phyloP scores from a whole-genome alignment of 2,797 vertebrate species.

The Cuniculus paca region DNA sequence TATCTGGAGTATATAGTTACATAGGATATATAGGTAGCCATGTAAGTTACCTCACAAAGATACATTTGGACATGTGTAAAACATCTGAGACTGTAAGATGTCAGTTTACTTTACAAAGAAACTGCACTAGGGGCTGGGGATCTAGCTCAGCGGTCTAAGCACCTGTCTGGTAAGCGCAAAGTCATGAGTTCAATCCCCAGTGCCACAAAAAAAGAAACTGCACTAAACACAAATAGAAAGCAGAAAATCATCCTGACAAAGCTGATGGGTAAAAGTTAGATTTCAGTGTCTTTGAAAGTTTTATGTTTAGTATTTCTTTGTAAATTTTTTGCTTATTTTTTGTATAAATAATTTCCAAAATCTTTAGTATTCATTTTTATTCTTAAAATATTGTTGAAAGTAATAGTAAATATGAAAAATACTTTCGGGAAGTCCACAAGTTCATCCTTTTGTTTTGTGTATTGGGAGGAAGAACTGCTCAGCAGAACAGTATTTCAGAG shows the following conservation, averaged over 20 bases:
- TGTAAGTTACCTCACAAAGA: neutral
- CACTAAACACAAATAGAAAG: neutral
- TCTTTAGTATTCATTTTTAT: neutral
- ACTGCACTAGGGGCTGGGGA: too few species aligned
- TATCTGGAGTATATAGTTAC: neutral
- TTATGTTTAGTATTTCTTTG: neutral
- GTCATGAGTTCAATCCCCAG: too few species aligned
- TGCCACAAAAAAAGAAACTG: neutral
- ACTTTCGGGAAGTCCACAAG: neutral
- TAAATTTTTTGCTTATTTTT: neutral
- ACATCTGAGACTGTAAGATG: neutral
- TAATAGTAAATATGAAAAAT: neutral
- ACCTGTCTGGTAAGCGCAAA: too few species aligned
- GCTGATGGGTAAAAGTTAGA: neutral
- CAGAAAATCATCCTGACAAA: neutral
- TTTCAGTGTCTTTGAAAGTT: neutral
- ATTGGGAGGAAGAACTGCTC: neutral
- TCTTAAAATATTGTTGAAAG: conserved; percentile 4
- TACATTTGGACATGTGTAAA: neutral
- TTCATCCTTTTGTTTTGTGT: conserved; percentile 37
- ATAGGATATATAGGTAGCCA: neutral
- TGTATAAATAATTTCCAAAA: neutral
- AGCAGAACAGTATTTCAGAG: neutral
- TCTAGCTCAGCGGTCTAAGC: too few species aligned
- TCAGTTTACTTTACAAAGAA: neutral